Conservation (phyloP, 37 sponge, comb jelly and placozoan genomes). For the Ephydatia muelleri region DNA sequence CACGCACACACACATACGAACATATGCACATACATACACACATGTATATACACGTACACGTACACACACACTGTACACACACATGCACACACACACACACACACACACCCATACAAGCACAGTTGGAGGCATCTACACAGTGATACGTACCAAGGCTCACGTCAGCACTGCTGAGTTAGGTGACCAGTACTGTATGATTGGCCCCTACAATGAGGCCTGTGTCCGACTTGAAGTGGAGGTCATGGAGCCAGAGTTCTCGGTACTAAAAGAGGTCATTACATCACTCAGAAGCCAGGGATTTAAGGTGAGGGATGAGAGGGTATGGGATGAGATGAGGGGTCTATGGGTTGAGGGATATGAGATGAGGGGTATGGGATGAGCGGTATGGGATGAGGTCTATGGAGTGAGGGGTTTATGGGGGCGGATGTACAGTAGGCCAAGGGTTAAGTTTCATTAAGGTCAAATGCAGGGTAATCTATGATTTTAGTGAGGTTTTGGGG, state of each 20-base stretch:
- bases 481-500: neutral
- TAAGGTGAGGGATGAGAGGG: slow-evolving; percentile 55
- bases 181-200: slow-evolving; percentile 92
- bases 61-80: neutral
- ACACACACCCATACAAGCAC: neutral
- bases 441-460: too few relatives aligned
- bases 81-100: neutral
- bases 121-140: slow-evolving; percentile 99
- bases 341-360: neutral
- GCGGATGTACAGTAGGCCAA: neutral
- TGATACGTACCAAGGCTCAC: slow-evolving; percentile 92
- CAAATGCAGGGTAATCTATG: too few relatives aligned
- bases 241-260: slow-evolving; percentile 75
- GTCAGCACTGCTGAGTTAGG: slow-evolving; percentile 90
- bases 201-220: slow-evolving; percentile 82
- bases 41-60: neutral
- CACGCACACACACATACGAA: neutral
- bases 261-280: slow-evolving; percentile 74
- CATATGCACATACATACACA: neutral
- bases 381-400: neutral
- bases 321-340: neutral
- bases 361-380: neutral
- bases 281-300: slow-evolving; percentile 77
- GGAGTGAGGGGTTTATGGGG: neutral
- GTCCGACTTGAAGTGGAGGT: slow-evolving; percentile 93